Conservation (phyloP, 2,888 invertebrate genomes). For the Euclidia mi region DNA sequence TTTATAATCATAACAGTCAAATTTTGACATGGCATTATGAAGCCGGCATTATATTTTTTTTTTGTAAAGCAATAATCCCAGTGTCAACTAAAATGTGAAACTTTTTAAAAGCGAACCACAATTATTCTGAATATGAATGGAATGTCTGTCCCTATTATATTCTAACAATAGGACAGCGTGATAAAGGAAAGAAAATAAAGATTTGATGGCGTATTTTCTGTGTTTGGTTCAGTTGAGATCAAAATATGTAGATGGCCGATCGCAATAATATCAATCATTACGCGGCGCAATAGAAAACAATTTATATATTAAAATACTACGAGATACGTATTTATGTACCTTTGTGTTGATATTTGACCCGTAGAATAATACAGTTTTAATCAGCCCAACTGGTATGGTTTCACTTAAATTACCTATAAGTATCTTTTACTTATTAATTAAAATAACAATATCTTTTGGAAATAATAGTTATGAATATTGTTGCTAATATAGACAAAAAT, state of each 20-base stretch:
- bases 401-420: too few relatives aligned
- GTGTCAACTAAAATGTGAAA: neutral
- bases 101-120: slow-evolving; percentile 27
- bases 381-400: too few relatives aligned
- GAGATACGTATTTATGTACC: neutral
- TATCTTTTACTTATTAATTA: too few relatives aligned
- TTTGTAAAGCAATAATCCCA: too few relatives aligned
- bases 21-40: slow-evolving; percentile 11
- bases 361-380: too few relatives aligned
- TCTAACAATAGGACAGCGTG: slow-evolving; percentile 60
- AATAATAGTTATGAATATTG: too few relatives aligned
- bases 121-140: slow-evolving; percentile 58
- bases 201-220: slow-evolving; percentile 58
- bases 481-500: too few relatives aligned
- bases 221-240: slow-evolving; percentile 44
- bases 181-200: slow-evolving; percentile 67
- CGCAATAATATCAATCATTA: slow-evolving; percentile 15
- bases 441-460: too few relatives aligned
- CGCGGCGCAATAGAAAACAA: slow-evolving; percentile 35
- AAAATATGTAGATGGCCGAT: slow-evolving; percentile 49
- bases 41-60: neutral
- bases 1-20: slow-evolving; percentile 45
- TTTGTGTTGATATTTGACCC: too few relatives aligned
- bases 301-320: slow-evolving; percentile 3
- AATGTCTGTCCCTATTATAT: slow-evolving; percentile 56